Conservation (phyloP, 2,797 vertebrate genomes). For the Eulemur coronatus region DNA sequence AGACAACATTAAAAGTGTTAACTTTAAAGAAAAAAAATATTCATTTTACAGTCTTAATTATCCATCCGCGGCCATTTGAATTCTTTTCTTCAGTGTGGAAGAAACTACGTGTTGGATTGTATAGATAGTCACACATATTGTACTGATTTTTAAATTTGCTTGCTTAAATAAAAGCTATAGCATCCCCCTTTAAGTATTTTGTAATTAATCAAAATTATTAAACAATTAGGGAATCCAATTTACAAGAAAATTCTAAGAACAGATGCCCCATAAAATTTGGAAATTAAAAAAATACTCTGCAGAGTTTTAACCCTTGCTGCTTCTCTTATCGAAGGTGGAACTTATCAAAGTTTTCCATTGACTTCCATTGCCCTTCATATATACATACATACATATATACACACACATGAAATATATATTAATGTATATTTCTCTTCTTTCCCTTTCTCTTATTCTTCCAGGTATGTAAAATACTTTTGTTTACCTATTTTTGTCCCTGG, state of each 20-base stretch:
- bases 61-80: background rate
- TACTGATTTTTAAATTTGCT: background rate
- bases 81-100: background rate
- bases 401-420: background rate
- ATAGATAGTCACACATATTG: background rate
- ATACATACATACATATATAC: too few relatives aligned
- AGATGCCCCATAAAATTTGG: background rate
- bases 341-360: background rate
- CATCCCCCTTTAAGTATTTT: background rate
- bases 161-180: constrained; percentile 5
- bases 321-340: background rate
- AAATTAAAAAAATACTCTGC: background rate
- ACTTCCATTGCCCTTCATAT: background rate
- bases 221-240: background rate
- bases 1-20: background rate
- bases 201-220: background rate
- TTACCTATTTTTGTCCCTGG: background rate
- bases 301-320: background rate
- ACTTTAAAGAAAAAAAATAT: background rate
- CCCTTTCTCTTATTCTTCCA: background rate
- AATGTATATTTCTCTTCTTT: background rate
- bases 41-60: background rate
- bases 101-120: background rate
- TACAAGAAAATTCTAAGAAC: background rate
- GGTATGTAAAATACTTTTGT: background rate